These are phyloP conservation scores for Endotricha flammealis DNA, from an alignment of 2,888 invertebrate genomes.

Conservation along the genomic window DNA sequence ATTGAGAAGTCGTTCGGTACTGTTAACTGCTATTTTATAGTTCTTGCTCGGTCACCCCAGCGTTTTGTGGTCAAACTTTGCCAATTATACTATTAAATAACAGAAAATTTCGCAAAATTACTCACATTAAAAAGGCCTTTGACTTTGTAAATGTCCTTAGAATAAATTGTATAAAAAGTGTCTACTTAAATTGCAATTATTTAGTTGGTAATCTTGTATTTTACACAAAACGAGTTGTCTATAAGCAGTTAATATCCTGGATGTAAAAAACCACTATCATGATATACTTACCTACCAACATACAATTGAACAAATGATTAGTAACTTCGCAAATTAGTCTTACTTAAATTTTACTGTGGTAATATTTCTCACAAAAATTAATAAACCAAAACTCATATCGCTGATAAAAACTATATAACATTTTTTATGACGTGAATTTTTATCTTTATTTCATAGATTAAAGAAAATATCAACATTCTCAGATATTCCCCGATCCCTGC, in stretches of 20 bases:
- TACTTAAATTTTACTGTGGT: too few relatives aligned
- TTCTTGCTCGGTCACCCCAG: slow-evolving; percentile 42
- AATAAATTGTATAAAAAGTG: too few relatives aligned
- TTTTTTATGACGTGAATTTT: slow-evolving; percentile 12
- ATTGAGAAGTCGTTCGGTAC: slow-evolving; percentile 51
- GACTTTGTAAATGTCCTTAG: slow-evolving; percentile 23
- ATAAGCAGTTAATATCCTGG: too few relatives aligned
- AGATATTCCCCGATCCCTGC: slow-evolving; percentile 36
- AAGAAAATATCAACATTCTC: slow-evolving; percentile 42
- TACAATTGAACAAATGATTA: too few relatives aligned
- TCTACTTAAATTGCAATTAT: too few relatives aligned
- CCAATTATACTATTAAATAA: slow-evolving; percentile 53
- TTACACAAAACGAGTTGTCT: too few relatives aligned
- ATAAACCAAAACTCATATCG: background rate
- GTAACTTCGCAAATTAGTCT: slow-evolving; percentile 5
- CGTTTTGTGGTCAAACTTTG: slow-evolving; percentile 48
- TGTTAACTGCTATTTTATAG: slow-evolving; percentile 62
- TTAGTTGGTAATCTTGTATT: too few relatives aligned
- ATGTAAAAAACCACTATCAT: too few relatives aligned
- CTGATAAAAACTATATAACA: background rate
- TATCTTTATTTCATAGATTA: slow-evolving; percentile 44
- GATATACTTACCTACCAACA: too few relatives aligned
- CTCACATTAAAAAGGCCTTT: slow-evolving; percentile 32
- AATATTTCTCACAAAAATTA: too few relatives aligned
- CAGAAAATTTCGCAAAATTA: slow-evolving; percentile 48